Conservation (phyloP, 2,113 vertebrate genomes). For the Hassar affinis region DNA sequence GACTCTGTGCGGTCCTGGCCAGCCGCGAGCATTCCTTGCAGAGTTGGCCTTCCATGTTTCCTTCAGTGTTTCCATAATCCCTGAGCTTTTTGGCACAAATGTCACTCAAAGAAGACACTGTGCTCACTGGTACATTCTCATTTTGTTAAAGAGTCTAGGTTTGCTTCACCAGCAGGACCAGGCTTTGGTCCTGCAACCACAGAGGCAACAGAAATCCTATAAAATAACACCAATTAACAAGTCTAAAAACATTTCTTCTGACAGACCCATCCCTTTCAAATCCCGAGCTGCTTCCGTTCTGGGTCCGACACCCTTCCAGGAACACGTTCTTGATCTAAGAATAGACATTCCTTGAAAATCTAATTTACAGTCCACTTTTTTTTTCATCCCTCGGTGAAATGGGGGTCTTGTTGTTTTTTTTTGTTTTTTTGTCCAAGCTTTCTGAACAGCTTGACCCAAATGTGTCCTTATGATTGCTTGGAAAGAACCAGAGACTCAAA, state of each 20-base stretch:
- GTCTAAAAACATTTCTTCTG: not conserved
- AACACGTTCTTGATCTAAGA: not conserved
- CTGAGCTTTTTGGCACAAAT: not conserved
- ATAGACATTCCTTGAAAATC: not conserved
- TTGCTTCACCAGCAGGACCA: not conserved
- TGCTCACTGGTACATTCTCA: conserved; percentile 12
- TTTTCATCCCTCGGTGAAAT: not conserved
- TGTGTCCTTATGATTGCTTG: not conserved
- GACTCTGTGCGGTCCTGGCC: conserved; percentile 22
- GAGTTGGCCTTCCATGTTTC: conserved; percentile 42
- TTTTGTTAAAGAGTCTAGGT: not conserved
- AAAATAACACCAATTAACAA: not conserved
- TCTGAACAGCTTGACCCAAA: not conserved
- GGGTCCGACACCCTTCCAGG: not conserved
- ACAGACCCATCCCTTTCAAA: not conserved
- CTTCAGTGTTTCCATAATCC: conserved; percentile 45
- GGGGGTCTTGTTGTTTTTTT: not conserved
- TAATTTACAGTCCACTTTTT: not conserved
- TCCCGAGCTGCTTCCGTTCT: not conserved
- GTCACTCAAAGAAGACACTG: conserved; percentile 8
- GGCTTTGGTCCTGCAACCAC: not conserved
- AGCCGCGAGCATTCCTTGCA: conserved; percentile 18
- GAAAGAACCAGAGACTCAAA: not conserved
- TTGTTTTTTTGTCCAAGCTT: not conserved
- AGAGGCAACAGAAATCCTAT: not conserved